Base-by-base conservation (phyloP, 2,888 invertebrate genomes). In the Carterocephalus palaemon region DNA sequence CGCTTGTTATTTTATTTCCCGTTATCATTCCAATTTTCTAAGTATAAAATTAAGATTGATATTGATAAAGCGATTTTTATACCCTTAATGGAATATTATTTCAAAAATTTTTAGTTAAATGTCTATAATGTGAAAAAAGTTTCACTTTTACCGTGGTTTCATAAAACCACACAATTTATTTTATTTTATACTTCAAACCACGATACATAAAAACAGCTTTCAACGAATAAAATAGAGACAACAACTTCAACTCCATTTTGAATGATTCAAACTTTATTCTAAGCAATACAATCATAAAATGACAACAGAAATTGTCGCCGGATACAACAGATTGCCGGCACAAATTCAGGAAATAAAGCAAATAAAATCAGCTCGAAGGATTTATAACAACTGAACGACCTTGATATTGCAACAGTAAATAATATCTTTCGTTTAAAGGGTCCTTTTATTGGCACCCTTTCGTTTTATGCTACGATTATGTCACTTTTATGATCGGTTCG, bases 401-500 rank as follows among this genome's bases (percentile, higher is more conserved):
- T 71, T 71, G 67, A 67, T 77, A 79, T 79, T 74, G 70, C 69
- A 67, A 67, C 69, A 78, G 74, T 79, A 77, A 79, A 81, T 81
- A 78, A 82, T 81, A 79, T 78, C 58, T 74, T 74, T 67, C 71
- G 72, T 71, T 78, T 74, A 74, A 78, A 70, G 78, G 75, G 70
- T 59, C 66, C 51, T 64, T 81, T 83, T 81, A 82, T 79, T 70
- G 78, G 74, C 68, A 79, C 76, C 82, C 81, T 78, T 81, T 75
- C 78, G 55, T 75, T 82, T 79, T 78, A 80, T 78, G 67, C 67
- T 63, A 64, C 74, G 77, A 78, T 82, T 80, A 80, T 78, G 73
- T 77, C 77, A 76, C 68, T 79, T 83, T 83, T 83, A 83, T 73
- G 76, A 67, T 57, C 64, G 62, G 62, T 73, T 61, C 62, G 57